Evolutionary conservation across 2,888 invertebrate genomes (phyloP), one percentile per base, ranked within the genome.

Genomic region (Chouioia cunea): DNA sequence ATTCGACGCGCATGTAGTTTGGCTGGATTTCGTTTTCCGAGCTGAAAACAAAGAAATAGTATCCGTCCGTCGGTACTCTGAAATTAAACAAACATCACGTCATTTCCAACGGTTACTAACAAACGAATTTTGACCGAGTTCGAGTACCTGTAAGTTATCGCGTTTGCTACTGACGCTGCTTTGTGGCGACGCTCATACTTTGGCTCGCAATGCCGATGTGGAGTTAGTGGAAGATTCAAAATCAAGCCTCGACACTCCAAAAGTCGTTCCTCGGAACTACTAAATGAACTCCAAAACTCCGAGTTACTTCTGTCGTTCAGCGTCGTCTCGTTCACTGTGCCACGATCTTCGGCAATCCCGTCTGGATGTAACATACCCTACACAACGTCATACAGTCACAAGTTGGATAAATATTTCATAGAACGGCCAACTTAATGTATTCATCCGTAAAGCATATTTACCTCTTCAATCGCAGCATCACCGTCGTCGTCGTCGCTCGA

Each of bases 31-130:
- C 93, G 80, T 94, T 93, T 82, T 93, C 93, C 6, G 93, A 93
- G 82, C 91, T 93, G 86, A 93, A 94, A 0, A 94, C 91, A 86
- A 93, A 93, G 86, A 93, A 94, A 79, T 94, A 94, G 83, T 93
- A 93, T 8, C 93, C 93, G 77, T 93, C 92, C 0, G 89, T 87
- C 59, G 93, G 92, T 0, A 93, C 91, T 77, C 92, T 91, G 83
- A 43, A 57, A 22, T 46, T 6, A 48, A 23, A 22, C 50, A 46
- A 23, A 36, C 44, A 15, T 27, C 44, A n/a, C n/a, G 43, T 52
- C 2, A 47, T 52, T 0, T 14, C 15, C 4, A 15, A 57, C 23
- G 10, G 18, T 56, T 16, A 22, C n/a, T 12, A 8, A 46, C 2
- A 65, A 56, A 22, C 22, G 50, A 53, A 46, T 16, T 46, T 54